phyloP scores from a whole-genome alignment of 2,797 vertebrate genomes.

The Bucorvus abyssinicus region DNA sequence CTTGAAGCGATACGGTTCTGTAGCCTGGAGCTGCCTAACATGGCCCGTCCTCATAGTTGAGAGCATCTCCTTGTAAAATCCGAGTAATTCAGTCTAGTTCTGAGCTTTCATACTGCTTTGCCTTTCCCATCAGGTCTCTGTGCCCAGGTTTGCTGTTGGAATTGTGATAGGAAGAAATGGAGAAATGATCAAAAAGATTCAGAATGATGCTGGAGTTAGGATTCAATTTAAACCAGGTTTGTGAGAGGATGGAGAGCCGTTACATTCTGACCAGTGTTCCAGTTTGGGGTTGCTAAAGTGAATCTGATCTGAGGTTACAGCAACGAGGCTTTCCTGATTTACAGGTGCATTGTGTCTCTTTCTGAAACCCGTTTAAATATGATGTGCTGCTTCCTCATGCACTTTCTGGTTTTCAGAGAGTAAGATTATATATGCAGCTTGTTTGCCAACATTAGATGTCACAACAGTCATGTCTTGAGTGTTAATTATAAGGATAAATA shows the following conservation, averaged over 20 bases:
- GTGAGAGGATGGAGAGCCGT: constrained; percentile 48
- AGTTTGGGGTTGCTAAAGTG: not conserved
- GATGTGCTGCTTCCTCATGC: constrained; percentile 14
- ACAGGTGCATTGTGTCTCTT: constrained; percentile 10
- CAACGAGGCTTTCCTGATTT: constrained; percentile 24
- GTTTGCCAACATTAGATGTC: not conserved
- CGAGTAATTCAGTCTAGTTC: constrained; percentile 21
- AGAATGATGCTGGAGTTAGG: constrained; percentile 96
- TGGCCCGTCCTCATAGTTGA: not conserved
- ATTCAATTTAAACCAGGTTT: constrained; percentile 98
- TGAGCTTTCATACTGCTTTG: constrained; percentile 49
- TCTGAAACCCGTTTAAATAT: constrained; percentile 24
- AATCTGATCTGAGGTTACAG: not conserved
- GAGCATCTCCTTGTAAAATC: constrained; percentile 45
- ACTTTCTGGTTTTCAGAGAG: constrained; percentile 38
- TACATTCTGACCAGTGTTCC: constrained; percentile 14
- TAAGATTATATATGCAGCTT: not conserved
- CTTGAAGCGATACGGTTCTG: not conserved
- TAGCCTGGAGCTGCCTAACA: constrained; percentile 34
- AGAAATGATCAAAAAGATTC: constrained; percentile 99
- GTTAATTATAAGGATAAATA: not conserved
- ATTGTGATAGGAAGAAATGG: constrained; percentile 98
- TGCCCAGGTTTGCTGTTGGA: constrained; percentile 95
- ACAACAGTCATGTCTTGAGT: constrained; percentile 14
- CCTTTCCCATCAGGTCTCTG: constrained; percentile 85